phyloP scores from a whole-genome alignment of 2,113 vertebrate species.

The Diglossa brunneiventris region DNA sequence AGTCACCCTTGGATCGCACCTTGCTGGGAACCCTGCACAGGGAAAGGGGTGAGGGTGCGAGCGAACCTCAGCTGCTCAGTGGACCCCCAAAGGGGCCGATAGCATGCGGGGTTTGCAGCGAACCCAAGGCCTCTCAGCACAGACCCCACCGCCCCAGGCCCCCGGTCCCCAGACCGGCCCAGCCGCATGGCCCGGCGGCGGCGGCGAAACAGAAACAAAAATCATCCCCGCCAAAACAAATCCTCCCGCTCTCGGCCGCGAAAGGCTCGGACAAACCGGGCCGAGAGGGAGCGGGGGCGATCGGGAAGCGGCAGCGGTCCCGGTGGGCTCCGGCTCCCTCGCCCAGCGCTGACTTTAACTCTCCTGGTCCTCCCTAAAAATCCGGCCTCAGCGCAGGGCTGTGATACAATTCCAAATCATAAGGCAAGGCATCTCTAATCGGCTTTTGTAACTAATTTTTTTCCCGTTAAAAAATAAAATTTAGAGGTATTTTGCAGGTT shows the following conservation, averaged over 20 bases:
- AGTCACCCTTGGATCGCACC: neutral
- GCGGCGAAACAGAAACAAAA: slow-evolving; percentile 2
- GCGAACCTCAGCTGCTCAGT: accelerated
- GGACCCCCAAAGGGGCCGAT: neutral
- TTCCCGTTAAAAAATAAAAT: neutral
- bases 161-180: neutral
- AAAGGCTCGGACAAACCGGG: neutral
- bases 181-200: neutral
- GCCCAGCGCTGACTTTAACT: neutral
- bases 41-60: neutral
- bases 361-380: neutral
- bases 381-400: neutral
- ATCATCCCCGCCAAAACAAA: neutral
- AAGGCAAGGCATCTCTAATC: neutral
- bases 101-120: neutral
- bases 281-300: neutral
- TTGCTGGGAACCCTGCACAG: neutral
- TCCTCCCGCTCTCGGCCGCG: neutral
- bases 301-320: accelerated
- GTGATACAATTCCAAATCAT: neutral
- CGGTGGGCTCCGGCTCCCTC: neutral
- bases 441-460: neutral
- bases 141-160: neutral
- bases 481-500: neutral
- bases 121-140: neutral